Percentiles rank a stretch among this genome's conserved stretches.
Evolutionary conservation across 2,113 vertebrate species (phyloP).

Genomic region (Xenopus tropicalis): UCB_Xtro_10.0 CM004445.2:60399501-60400000

Average conservation of each 20-base stretch:
- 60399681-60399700: background rate
- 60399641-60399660: constrained; percentile 11
- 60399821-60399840: no score
- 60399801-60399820: constrained; percentile 6
- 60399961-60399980: no score
- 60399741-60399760: background rate
- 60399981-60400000: no score
- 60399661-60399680: background rate
- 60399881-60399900: no score
- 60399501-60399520: background rate
- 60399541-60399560: constrained; percentile 9
- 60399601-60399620: constrained; percentile 18
- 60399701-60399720: background rate
- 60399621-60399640: constrained; percentile 15
- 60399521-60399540: constrained; percentile 23
- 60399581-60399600: constrained; percentile 1
- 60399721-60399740: background rate
- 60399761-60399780: background rate
- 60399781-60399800: background rate
- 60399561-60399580: constrained; percentile 1
- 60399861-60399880: no score
- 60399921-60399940: no score
- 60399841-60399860: no score
- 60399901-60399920: no score
- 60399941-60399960: no score